phyloP scores from a whole-genome alignment of 2,113 vertebrate genomes.

The Spizaetus ornatus region DNA sequence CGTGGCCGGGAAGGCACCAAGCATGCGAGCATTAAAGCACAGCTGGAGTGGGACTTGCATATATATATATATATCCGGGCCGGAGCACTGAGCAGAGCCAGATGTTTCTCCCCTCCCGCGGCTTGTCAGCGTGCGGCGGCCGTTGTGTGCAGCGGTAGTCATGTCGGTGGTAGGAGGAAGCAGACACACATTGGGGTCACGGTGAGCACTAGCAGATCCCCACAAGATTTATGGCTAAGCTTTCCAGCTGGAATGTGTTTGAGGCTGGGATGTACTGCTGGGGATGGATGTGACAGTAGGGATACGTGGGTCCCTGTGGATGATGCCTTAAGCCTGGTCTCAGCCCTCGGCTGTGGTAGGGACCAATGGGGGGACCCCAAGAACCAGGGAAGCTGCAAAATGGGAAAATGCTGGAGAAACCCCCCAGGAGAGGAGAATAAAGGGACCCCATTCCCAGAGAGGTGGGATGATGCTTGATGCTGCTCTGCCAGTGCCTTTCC shows the following conservation, averaged over 20 bases:
- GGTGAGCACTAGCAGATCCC: background rate
- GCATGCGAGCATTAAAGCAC: background rate
- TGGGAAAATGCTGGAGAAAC: background rate
- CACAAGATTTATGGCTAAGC: background rate
- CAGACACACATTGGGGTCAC: background rate
- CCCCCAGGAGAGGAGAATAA: background rate
- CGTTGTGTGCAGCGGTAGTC: background rate
- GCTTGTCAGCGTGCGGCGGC: background rate
- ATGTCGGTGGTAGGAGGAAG: background rate
- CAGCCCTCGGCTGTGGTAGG: background rate
- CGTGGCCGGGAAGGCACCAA: background rate
- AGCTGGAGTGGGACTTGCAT: background rate
- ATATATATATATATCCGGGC: background rate
- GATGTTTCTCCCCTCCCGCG: background rate
- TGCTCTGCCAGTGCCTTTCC: background rate
- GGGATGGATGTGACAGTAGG: background rate
- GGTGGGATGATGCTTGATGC: background rate
- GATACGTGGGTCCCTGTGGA: background rate
- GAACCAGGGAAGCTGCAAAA: background rate
- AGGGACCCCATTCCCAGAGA: too few relatives aligned
- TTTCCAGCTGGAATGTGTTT: background rate
- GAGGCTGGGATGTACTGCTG: background rate
- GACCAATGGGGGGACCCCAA: background rate
- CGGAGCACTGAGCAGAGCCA: background rate
- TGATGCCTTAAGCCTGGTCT: background rate